phyloP scores from a whole-genome alignment of 2,888 invertebrate species.

The Macaria liturata region DNA sequence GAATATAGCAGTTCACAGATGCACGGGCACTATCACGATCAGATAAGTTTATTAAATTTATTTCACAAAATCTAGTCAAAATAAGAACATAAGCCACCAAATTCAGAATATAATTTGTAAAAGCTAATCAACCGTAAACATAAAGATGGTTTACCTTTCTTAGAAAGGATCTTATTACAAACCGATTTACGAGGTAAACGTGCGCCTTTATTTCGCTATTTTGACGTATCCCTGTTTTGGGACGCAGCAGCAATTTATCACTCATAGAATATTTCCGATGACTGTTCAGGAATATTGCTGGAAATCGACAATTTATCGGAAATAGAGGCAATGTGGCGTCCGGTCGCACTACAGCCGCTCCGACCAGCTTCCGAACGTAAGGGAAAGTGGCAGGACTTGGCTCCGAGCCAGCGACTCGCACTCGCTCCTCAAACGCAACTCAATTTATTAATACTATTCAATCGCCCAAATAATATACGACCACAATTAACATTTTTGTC shows the following conservation, averaged over 20 bases:
- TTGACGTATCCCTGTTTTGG: conserved; percentile 14
- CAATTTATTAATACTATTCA: conserved; percentile 72
- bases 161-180: conserved; percentile 19
- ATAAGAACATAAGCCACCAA: too few relatives aligned
- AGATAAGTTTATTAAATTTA: too few relatives aligned
- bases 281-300: conserved; percentile 61
- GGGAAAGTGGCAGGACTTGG: conserved; percentile 69
- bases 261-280: conserved; percentile 72
- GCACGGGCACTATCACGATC: too few relatives aligned
- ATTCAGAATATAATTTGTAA: neutral
- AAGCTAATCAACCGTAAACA: conserved; percentile 24
- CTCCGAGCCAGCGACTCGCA: conserved; percentile 52
- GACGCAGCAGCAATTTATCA: conserved; percentile 57
- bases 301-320: conserved; percentile 73
- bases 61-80: too few relatives aligned
- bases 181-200: conserved; percentile 20
- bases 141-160: conserved; percentile 18
- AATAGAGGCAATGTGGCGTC: conserved; percentile 70
- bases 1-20: too few relatives aligned
- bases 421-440: conserved; percentile 57
- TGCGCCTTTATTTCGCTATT: conserved; percentile 21
- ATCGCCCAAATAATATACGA: conserved; percentile 69
- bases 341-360: conserved; percentile 52
- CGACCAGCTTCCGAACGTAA: conserved; percentile 55
- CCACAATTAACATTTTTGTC: conserved; percentile 74